Percentiles rank a stretch among this genome's conserved stretches.
Evolutionary conservation across 2,888 invertebrate genomes (phyloP).

Genomic region (Tenthredo distinguenda): DNA sequence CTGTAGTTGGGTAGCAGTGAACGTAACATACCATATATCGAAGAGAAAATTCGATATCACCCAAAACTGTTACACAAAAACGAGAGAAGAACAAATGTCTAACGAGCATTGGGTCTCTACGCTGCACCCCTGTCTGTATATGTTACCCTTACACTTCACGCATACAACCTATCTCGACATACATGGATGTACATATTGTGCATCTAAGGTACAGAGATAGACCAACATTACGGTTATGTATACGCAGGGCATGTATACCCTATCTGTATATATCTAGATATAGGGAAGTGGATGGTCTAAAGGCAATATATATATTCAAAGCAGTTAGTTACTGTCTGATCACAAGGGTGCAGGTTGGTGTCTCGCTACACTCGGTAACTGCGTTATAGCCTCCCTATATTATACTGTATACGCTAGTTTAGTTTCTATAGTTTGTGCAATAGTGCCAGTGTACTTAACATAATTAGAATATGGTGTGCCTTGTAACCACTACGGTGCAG

Average conservation of each 20-base stretch:
- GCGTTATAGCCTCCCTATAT: slow-evolving; percentile 63
- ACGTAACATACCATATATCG: not conserved
- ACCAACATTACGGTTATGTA: not conserved
- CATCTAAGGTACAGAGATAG: slow-evolving; percentile 7
- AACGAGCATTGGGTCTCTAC: not conserved
- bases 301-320: slow-evolving; percentile 50
- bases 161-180: too few species aligned
- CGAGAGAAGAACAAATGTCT: not conserved
- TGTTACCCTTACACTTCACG: not conserved
- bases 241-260: not conserved
- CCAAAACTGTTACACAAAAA: not conserved
- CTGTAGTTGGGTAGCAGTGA: not conserved
- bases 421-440: slow-evolving; percentile 61
- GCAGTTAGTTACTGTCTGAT: slow-evolving; percentile 72
- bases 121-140: not conserved
- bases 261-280: slow-evolving; percentile 6
- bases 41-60: not conserved
- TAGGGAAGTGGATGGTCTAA: not conserved
- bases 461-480: slow-evolving; percentile 64
- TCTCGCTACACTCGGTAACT: slow-evolving; percentile 70
- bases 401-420: slow-evolving; percentile 56
- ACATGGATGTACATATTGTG: not conserved
- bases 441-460: slow-evolving; percentile 71
- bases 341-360: slow-evolving; percentile 64
- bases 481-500: slow-evolving; percentile 16